Evolutionary conservation across 2,888 invertebrate genomes (phyloP), one percentile per base, ranked within the genome.

Genomic region (Limnephilus rhombicus): DNA sequence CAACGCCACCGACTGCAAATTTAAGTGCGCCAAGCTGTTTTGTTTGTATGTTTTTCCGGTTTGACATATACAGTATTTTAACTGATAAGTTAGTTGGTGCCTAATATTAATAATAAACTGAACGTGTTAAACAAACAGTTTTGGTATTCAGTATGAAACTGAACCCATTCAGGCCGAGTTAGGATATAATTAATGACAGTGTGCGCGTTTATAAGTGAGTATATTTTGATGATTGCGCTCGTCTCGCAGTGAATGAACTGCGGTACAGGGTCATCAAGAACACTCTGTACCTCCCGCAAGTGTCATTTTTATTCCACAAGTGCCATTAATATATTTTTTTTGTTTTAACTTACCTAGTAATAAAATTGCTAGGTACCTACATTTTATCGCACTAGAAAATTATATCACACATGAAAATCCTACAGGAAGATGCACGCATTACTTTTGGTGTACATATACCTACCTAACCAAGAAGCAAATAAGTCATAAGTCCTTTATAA

Each of bases 211-310:
- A 68, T 87, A 37, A 87, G 29, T 37, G 53, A 87, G 18, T 85
- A 85, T 85, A 85, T 85, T 85, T 85, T 85, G 87, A 87, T 68
- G 53, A 53, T 87, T 87, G 87, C 68, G 68, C 31, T 37, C 31
- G 68, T 53, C 87, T 68, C 31, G 53, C 34, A 87, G 87, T 87
- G 87, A 87, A 87, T 87, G 87, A 87, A 87, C 87, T 37, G 87
- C 24, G 53, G 12, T 87, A 87, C 68, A 87, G 68, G 53, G 34
- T 68, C 13, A 53, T 3, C 87, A 68, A n/a, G 29, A 29, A 68
- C 37, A 45, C 13, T 85, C 18, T 13, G 49, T 37, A n/a, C 45
- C 13, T n/a, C 24, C 1, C 1, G 3, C 41, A 85, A 41, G 41
- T 41, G n/a, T 68, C n/a, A 68, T n/a, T 68, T 68, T 24, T 68